phyloP scores from a whole-genome alignment of 2,888 invertebrate genomes.

The Parascotia fuliginaria region DNA sequence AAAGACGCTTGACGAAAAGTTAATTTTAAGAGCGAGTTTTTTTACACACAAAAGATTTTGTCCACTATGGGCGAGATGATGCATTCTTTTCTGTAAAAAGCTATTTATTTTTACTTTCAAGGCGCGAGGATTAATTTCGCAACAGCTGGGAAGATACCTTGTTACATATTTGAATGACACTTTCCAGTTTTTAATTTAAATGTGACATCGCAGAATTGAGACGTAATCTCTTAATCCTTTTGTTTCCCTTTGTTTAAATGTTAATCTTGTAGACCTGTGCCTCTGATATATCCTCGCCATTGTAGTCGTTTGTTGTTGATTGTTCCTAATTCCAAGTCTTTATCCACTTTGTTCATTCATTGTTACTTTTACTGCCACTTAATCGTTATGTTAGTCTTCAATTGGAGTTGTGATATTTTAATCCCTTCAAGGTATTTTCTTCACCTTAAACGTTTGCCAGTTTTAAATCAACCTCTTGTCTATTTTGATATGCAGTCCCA shows the following conservation, averaged over 20 bases:
- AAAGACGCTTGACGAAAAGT: conserved; percentile 65
- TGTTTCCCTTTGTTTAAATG: conserved; percentile 58
- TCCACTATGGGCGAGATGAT: conserved; percentile 63
- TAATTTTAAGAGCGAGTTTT: conserved; percentile 79
- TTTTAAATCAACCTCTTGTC: conserved; percentile 26
- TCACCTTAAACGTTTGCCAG: conserved; percentile 14
- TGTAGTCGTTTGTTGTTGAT: conserved; percentile 56
- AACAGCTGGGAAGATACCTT: conserved; percentile 61
- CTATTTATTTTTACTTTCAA: conserved; percentile 61
- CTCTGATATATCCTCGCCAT: conserved; percentile 53
- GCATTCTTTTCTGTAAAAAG: conserved; percentile 58
- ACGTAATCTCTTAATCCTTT: conserved; percentile 64
- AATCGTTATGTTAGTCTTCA: conserved; percentile 45
- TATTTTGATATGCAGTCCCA: conserved; percentile 41
- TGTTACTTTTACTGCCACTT: conserved; percentile 46
- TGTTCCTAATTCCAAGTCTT: conserved; percentile 55
- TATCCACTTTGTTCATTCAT: conserved; percentile 48
- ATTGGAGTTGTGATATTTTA: conserved; percentile 27
- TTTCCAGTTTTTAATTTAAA: conserved; percentile 65
- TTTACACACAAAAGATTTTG: conserved; percentile 75
- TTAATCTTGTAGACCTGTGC: conserved; percentile 61
- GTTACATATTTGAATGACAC: conserved; percentile 76
- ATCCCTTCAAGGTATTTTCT: conserved; percentile 18
- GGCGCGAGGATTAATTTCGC: conserved; percentile 66
- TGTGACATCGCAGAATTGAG: conserved; percentile 57